phyloP scores from a whole-genome alignment of 2,888 invertebrate species.

The Hypselothyrea guttata region DNA sequence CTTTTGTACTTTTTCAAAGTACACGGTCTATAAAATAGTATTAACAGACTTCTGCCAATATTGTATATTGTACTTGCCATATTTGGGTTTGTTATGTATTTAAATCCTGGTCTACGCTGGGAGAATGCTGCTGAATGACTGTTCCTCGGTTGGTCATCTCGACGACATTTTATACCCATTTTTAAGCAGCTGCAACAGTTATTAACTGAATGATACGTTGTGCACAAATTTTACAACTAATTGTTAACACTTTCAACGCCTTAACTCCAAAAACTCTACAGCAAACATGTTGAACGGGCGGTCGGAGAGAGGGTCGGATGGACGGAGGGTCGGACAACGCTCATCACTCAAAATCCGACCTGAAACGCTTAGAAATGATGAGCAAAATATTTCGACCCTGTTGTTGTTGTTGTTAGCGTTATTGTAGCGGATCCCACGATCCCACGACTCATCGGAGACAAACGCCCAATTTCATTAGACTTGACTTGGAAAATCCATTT shows the following conservation, averaged over 20 bases:
- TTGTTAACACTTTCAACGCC: conserved; percentile 54
- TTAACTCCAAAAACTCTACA: conserved; percentile 19
- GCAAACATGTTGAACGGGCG: conserved; percentile 39
- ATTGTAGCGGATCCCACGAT: conserved; percentile 61
- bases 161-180: conserved; percentile 58
- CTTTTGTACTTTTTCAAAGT: no score
- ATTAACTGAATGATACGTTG: conserved; percentile 38
- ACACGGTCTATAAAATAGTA: background rate
- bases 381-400: conserved; percentile 4
- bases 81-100: conserved; percentile 3
- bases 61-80: conserved; percentile 47
- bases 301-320: no score
- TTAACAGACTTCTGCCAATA: no score
- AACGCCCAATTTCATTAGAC: conserved; percentile 39
- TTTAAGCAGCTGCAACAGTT: conserved; percentile 29
- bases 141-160: conserved; percentile 29
- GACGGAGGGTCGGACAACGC: conserved; percentile 58
- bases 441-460: conserved; percentile 45
- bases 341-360: conserved; percentile 60
- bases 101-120: conserved; percentile 24
- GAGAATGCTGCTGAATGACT: conserved; percentile 47
- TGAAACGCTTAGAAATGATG: conserved; percentile 50
- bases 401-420: conserved; percentile 20
- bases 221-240: conserved; percentile 60
- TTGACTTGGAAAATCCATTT: conserved; percentile 56